Evolutionary conservation across 2,113 vertebrate genomes (phyloP).

Genomic region (Psophia crepitans): DNA sequence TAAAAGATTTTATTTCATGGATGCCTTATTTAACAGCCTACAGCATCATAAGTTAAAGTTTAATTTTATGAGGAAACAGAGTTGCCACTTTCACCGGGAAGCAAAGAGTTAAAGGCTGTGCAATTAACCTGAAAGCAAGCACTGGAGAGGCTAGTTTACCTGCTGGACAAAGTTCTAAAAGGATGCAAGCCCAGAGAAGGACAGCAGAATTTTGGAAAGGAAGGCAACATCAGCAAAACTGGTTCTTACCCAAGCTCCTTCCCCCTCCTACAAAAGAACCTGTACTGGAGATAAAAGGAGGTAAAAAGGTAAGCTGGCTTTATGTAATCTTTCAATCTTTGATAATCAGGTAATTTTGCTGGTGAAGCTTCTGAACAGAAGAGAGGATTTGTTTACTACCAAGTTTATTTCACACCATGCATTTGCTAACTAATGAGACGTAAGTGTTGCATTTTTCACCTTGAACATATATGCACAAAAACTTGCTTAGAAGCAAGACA

Average conservation of each 20-base stretch:
- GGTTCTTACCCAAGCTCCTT: not conserved
- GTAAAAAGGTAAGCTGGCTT: conserved; percentile 21
- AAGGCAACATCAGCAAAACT: not conserved
- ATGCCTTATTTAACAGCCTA: not conserved
- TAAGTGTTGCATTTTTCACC: not conserved
- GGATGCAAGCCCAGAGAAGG: not conserved
- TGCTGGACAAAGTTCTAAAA: conserved; percentile 16
- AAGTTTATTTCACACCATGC: not conserved
- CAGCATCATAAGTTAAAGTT: not conserved
- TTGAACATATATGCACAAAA: not conserved
- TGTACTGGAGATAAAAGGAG: not conserved
- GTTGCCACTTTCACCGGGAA: not conserved
- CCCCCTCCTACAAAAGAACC: not conserved
- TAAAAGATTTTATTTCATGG: not conserved
- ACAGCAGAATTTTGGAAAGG: not conserved
- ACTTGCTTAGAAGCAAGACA: not conserved
- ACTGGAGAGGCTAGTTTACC: not conserved
- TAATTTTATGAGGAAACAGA: not conserved
- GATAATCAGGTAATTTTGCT: not conserved
- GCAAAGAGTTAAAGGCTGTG: conserved; percentile 12
- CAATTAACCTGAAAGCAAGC: not conserved
- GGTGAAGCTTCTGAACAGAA: not conserved
- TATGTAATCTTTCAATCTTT: not conserved
- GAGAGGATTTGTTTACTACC: not conserved
- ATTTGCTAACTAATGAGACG: not conserved